These are phyloP conservation scores for Listrodromus nycthemerus DNA, from an alignment of 2,888 invertebrate species.

Conservation along the genomic window DNA sequence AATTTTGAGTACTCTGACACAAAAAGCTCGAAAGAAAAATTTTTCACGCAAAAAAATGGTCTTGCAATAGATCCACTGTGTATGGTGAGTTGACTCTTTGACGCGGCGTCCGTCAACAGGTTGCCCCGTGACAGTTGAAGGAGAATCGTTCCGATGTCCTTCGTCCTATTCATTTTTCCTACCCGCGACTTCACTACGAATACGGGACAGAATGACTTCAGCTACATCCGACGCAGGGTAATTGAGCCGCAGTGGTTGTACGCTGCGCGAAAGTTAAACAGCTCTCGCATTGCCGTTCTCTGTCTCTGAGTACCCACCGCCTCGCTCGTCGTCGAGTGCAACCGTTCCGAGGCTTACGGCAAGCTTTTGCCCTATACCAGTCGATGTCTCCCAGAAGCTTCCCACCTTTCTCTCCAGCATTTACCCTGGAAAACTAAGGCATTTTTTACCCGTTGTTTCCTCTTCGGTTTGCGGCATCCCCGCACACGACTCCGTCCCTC, in stretches of 20 bases:
- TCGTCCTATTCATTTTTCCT: background rate
- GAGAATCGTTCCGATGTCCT: no score
- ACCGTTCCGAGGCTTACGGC: slow-evolving; percentile 34
- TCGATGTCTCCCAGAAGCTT: slow-evolving; percentile 56
- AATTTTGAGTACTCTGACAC: no score
- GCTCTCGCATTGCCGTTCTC: slow-evolving; percentile 36
- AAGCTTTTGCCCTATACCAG: slow-evolving; percentile 53
- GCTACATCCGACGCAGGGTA: slow-evolving; percentile 27
- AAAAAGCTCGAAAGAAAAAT: no score
- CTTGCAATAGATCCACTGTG: no score
- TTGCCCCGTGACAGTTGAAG: no score
- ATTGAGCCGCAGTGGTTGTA: slow-evolving; percentile 39
- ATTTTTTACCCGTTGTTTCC: slow-evolving; percentile 29
- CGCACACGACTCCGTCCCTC: slow-evolving; percentile 17
- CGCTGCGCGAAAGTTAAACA: slow-evolving; percentile 64
- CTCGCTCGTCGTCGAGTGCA: background rate
- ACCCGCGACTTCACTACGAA: background rate
- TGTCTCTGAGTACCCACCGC: background rate
- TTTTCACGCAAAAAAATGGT: no score
- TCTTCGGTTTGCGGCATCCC: background rate
- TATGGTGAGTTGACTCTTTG: no score
- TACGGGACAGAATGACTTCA: slow-evolving; percentile 8
- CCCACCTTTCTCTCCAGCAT: background rate
- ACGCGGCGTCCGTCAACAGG: no score
- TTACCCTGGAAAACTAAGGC: slow-evolving; percentile 42